phyloP scores from a whole-genome alignment of 2,888 invertebrate genomes.

The Peribatodes rhomboidaria region DNA sequence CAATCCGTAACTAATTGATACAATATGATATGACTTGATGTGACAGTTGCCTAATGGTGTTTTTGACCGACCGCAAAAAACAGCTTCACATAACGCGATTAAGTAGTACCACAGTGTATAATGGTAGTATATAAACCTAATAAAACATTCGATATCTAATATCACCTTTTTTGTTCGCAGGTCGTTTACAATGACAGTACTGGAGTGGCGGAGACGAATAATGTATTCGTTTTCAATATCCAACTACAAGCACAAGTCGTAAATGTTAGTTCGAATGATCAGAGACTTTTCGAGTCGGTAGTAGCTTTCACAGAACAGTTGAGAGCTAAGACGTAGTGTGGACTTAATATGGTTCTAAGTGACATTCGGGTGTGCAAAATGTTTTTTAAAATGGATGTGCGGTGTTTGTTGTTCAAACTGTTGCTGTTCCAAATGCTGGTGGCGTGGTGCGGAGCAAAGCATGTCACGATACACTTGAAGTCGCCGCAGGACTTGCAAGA shows the following conservation, averaged over 20 bases:
- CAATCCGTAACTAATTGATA: slow-evolving; percentile 47
- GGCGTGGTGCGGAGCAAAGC: slow-evolving; percentile 76
- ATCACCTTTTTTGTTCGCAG: slow-evolving; percentile 67
- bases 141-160: slow-evolving; percentile 36
- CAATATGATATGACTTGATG: slow-evolving; percentile 51
- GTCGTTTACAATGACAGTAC: slow-evolving; percentile 78
- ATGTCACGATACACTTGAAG: slow-evolving; percentile 63
- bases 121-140: too few relatives aligned
- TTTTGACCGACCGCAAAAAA: slow-evolving; percentile 44
- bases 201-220: slow-evolving; percentile 66
- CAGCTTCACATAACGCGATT: slow-evolving; percentile 35
- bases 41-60: slow-evolving; percentile 53
- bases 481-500: slow-evolving; percentile 53
- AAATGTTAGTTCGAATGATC: slow-evolving; percentile 51
- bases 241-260: slow-evolving; percentile 79
- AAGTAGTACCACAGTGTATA: slow-evolving; percentile 9
- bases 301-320: slow-evolving; percentile 47
- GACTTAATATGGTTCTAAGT: slow-evolving; percentile 69
- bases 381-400: slow-evolving; percentile 73
- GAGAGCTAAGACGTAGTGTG: slow-evolving; percentile 49
- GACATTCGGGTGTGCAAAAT: slow-evolving; percentile 67
- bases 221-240: slow-evolving; percentile 73
- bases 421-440: slow-evolving; percentile 79
- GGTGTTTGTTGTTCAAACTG: slow-evolving; percentile 78
- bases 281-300: slow-evolving; percentile 48